Evolutionary conservation across 2,797 vertebrate genomes (phyloP), one percentile per base, ranked within the genome.

Genomic region (Acrossocheilus wenchowensis): DNA sequence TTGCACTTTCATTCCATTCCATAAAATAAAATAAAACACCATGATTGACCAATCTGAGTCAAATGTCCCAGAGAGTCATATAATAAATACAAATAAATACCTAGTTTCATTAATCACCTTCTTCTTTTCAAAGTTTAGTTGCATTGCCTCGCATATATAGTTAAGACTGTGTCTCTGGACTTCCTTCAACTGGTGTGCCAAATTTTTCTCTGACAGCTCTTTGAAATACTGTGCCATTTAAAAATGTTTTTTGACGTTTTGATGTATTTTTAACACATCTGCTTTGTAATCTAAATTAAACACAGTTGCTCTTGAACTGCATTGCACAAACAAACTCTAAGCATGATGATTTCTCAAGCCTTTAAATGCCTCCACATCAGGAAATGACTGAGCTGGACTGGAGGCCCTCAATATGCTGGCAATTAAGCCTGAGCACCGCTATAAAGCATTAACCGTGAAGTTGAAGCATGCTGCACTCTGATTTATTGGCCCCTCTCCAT

Each of bases 371-470:
- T 34, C 36, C 66, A 82, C 81, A 66, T 71, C 19, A 50, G 36
- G 75, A 62, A 54, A 21, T 39, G 72, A 91, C 82, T n/a, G 45
- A 86, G 83, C 73, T 68, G 78, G 69, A 82, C 77, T 48, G 73
- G 69, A 72, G 45, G 78, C 69, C 83, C n/a, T 86, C 86, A 75
- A 73, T 81, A 87, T 71, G 75, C 50, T 36, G 66, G 80, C 87
- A 91, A 91, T 91, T 90, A 90, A 86, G 77, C 66, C 43, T 80
- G 90, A 89, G 89, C 89, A 89, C 83, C 62, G 12, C 82, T 82
- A 85, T 87, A 87, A 91, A 90, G 84, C 86, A 90, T 89, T 78
- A 88, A 81, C 34, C 11, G 78, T 48, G 78, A 68, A 57, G 81
- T 83, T 26, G 68, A 80, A 71, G 64, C 82, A 75, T 23, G 54